These are phyloP conservation scores for Dunckerocampus dactyliophorus DNA, from an alignment of 2,113 vertebrate species.

Conservation along the genomic window DNA sequence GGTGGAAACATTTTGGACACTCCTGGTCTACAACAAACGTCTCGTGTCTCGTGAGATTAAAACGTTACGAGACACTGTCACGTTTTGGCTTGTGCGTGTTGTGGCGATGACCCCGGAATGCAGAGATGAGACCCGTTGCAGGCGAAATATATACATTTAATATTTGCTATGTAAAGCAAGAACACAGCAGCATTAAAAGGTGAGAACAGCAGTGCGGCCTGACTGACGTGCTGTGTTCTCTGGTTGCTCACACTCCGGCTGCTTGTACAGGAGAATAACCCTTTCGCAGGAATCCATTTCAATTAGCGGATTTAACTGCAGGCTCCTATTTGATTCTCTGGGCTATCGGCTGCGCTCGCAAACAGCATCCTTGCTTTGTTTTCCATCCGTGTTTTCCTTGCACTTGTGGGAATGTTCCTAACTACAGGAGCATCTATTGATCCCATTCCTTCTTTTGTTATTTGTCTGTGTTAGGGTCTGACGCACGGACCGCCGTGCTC, in stretches of 20 bases:
- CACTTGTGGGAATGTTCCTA: conserved; percentile 28
- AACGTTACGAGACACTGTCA: too few relatives aligned
- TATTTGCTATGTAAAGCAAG: too few relatives aligned
- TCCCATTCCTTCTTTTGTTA: neutral
- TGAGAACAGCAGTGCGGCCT: neutral
- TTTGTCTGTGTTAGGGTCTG: conserved; percentile 23
- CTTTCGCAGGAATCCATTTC: conserved; percentile 62
- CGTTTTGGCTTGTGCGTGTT: too few relatives aligned
- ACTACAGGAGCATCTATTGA: conserved; percentile 32
- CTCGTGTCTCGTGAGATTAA: too few relatives aligned
- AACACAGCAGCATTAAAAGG: too few relatives aligned
- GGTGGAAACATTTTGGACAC: too few relatives aligned
- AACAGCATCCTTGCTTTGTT: conserved; percentile 27
- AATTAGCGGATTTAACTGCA: conserved; percentile 61
- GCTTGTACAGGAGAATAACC: conserved; percentile 5
- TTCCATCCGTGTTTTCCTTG: conserved; percentile 30
- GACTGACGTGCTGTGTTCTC: neutral
- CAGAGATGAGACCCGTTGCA: too few relatives aligned
- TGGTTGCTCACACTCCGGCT: conserved; percentile 6
- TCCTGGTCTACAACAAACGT: too few relatives aligned
- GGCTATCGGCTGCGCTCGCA: conserved; percentile 32
- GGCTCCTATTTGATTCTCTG: conserved; percentile 43
- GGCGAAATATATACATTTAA: too few relatives aligned
- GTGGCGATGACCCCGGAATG: too few relatives aligned
- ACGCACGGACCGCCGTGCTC: conserved; percentile 22